A percentile compares a stretch with the other conserved stretches of the same genome.
phyloP scores from a whole-genome alignment of 2,888 invertebrate species.

The Patella ulyssiponensis region DNA sequence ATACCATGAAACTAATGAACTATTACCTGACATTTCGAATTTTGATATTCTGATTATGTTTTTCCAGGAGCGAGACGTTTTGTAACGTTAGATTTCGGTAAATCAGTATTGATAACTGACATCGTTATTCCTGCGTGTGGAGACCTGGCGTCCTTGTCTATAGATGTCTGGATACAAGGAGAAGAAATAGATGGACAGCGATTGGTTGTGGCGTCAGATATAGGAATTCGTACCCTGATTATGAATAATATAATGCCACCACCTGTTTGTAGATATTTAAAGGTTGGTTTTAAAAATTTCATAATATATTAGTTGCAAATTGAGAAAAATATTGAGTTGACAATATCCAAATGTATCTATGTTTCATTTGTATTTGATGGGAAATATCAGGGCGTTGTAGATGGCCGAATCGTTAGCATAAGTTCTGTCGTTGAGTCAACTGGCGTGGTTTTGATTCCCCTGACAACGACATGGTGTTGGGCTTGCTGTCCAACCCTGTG shows the following conservation, averaged over 20 bases:
- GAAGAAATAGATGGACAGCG: constrained; percentile 90
- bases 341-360: no score
- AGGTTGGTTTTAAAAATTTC: constrained; percentile 75
- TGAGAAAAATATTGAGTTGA: no score
- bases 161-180: constrained; percentile 90
- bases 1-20: no score
- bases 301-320: no score
- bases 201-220: constrained; percentile 88
- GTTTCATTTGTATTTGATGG: no score
- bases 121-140: constrained; percentile 75
- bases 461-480: no score
- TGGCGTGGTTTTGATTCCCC: no score
- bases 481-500: no score
- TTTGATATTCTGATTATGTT: background rate
- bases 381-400: no score
- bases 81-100: constrained; percentile 92
- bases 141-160: constrained; percentile 82
- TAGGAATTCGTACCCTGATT: constrained; percentile 87
- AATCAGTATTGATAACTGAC: constrained; percentile 88
- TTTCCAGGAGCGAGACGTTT: constrained; percentile 84
- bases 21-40: no score
- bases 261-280: constrained; percentile 89
- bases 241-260: constrained; percentile 92
- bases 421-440: no score
- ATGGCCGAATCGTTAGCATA: no score